A percentile compares a stretch with the other conserved stretches of the same genome.
Conservation (phyloP, 2,113 vertebrate genomes). For the Ptychochromis oligacanthus region DNA sequence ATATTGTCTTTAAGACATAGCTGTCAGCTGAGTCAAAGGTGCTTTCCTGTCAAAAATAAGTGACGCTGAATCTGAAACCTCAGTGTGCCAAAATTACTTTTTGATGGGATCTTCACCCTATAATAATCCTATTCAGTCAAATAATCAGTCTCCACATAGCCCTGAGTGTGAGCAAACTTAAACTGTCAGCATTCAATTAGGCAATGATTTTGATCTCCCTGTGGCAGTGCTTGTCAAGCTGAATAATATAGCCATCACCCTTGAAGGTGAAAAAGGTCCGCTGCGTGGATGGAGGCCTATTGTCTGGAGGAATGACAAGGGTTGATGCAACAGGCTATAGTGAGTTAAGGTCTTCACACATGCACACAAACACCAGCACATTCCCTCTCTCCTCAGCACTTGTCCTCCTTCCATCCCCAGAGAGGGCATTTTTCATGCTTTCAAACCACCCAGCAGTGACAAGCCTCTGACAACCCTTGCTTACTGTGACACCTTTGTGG, state of each 20-base stretch:
- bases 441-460: constrained; percentile 74
- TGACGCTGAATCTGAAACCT: constrained; percentile 25
- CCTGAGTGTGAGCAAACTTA: constrained; percentile 20
- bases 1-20: constrained; percentile 34
- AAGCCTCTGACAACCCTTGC: constrained; percentile 73
- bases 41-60: constrained; percentile 36
- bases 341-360: constrained; percentile 51
- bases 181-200: constrained; percentile 72
- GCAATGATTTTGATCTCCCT: constrained; percentile 66
- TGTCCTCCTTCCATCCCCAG: constrained; percentile 54
- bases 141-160: constrained; percentile 55
- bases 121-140: constrained; percentile 52
- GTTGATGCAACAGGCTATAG: constrained; percentile 72
- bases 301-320: constrained; percentile 77
- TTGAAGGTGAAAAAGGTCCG: constrained; percentile 59
- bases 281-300: constrained; percentile 61
- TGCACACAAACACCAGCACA: constrained; percentile 11
- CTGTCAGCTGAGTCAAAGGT: constrained; percentile 62
- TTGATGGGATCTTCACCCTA: constrained; percentile 52
- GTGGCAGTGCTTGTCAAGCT: constrained; percentile 68
- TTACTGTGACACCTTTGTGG: constrained; percentile 75
- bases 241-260: constrained; percentile 76
- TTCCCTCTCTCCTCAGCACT: constrained; percentile 20
- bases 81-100: constrained; percentile 61
- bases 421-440: constrained; percentile 73